A percentile compares a stretch with the other conserved stretches of the same genome.
These are phyloP conservation scores for Torymus aiolomorphi DNA, from an alignment of 2,888 invertebrate species.

Conservation along the genomic window DNA sequence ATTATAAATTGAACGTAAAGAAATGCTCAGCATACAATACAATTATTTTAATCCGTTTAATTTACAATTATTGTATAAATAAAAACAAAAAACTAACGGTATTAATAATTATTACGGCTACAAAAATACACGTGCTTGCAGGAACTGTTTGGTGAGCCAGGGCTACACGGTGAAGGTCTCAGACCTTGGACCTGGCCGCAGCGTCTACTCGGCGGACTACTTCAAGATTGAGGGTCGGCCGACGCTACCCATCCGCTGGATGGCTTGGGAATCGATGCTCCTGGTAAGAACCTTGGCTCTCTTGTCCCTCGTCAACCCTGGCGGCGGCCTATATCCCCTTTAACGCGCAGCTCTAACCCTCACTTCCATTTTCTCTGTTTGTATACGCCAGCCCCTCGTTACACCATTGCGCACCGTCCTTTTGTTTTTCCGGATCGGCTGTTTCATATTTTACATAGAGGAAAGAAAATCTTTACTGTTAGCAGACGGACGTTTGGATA, in stretches of 20 bases:
- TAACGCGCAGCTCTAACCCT: conserved; percentile 14
- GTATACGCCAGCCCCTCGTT: neutral
- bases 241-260: conserved; percentile 88
- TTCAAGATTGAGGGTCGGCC: conserved; percentile 85
- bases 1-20: too few relatives aligned
- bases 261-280: conserved; percentile 91
- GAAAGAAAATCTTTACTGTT: too few relatives aligned
- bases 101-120: too few relatives aligned
- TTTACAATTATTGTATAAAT: too few relatives aligned
- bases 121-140: conserved; percentile 68
- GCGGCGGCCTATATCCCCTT: conserved; percentile 13
- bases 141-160: conserved; percentile 89
- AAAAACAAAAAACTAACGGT: too few relatives aligned
- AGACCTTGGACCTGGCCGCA: conserved; percentile 85
- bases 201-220: conserved; percentile 86
- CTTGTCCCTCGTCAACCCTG: neutral
- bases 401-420: neutral
- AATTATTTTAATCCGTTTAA: too few relatives aligned
- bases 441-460: too few relatives aligned
- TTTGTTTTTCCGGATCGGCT: neutral
- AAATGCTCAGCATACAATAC: too few relatives aligned
- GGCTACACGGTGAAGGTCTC: conserved; percentile 85
- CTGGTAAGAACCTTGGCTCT: conserved; percentile 78
- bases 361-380: conserved; percentile 43
- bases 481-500: too few relatives aligned